Evolutionary conservation across 2,797 vertebrate species (phyloP).

Genomic region (Rhynchotus rufescens): DNA sequence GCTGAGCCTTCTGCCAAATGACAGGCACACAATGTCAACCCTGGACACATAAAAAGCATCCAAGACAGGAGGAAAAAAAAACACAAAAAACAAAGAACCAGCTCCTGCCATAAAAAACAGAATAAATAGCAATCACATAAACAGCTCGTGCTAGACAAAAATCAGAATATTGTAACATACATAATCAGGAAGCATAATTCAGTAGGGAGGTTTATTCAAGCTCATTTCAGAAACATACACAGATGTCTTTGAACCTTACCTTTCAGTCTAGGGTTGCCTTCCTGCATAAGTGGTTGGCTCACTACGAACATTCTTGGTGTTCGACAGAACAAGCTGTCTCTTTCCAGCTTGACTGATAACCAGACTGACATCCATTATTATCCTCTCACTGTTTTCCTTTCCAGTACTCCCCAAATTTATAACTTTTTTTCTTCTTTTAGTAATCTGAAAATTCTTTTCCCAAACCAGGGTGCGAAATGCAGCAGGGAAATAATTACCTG

Average conservation of each 20-base stretch:
- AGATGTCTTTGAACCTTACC: constrained; percentile 68
- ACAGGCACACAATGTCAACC: neutral
- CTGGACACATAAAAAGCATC: neutral
- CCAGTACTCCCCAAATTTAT: neutral
- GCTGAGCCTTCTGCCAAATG: neutral
- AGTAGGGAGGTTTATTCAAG: constrained; percentile 9
- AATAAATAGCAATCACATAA: neutral
- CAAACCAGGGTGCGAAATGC: constrained; percentile 37
- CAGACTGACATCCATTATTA: constrained; percentile 61
- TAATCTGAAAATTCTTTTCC: constrained; percentile 18
- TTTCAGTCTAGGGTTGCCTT: constrained; percentile 56
- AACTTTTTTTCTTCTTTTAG: constrained; percentile 28
- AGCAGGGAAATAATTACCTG: constrained; percentile 57
- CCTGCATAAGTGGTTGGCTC: constrained; percentile 59
- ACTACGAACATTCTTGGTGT: constrained; percentile 42
- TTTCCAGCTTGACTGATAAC: constrained; percentile 66
- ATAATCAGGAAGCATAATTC: constrained; percentile 22
- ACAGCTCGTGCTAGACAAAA: neutral
- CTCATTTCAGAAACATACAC: constrained; percentile 62
- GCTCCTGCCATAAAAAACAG: neutral
- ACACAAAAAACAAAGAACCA: neutral
- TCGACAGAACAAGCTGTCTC: constrained; percentile 71
- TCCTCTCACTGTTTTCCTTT: constrained; percentile 52
- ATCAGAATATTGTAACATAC: neutral
- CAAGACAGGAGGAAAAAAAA: neutral